Base-by-base conservation (phyloP, 2,888 invertebrate species). In the Pristionchus fissidentatus region DNA sequence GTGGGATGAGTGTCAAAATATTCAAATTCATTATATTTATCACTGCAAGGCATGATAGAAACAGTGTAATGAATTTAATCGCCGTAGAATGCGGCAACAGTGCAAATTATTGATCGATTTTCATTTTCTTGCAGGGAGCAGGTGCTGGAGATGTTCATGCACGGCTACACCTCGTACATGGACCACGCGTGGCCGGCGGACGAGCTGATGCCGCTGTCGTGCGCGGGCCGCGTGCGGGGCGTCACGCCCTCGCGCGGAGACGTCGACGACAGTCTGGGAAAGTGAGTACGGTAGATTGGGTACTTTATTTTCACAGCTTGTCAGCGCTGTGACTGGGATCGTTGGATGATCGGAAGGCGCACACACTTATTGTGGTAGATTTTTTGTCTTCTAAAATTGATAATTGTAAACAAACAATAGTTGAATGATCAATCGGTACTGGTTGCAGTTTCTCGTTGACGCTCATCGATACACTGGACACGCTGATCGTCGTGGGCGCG, bases 131-230 rank as follows among this genome's bases (percentile, higher is more conserved):
- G 52, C 83, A 91, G 91, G 84, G 79, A 88, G 80, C 85, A 97
- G 93, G 95, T 97, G 22, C 94, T 96, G 84, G 96, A 96, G 92
- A 97, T 98, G 97, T 98, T 98, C 93, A 96, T 97, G 93, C 98
- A 98, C 94, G 97, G 97, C 4, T 98, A 97, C 92, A 94, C 95
- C 92, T 96, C 97, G 1, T 98, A 98, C 91, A 97, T 98, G 97
- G 85, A 90, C 35, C 95, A 97, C 94, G 98, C 98, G 22, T 99
- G 96, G 93, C 98, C 98, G 82, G 98, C 98, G 29, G 98, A 98
- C 94, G 98, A 99, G 93, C 93, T 98, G 88, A 97, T 98, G 98
- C 98, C 98, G 0, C 94, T 98, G 55, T 96, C 96, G 91, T 98
- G 98, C 93, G 95, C 95, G 92, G 98, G 98, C 43, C 94, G 98